Evolutionary conservation across 2,113 vertebrate species (phyloP), one percentile per base, ranked within the genome.

Genomic region (Catharus minimus): DNA sequence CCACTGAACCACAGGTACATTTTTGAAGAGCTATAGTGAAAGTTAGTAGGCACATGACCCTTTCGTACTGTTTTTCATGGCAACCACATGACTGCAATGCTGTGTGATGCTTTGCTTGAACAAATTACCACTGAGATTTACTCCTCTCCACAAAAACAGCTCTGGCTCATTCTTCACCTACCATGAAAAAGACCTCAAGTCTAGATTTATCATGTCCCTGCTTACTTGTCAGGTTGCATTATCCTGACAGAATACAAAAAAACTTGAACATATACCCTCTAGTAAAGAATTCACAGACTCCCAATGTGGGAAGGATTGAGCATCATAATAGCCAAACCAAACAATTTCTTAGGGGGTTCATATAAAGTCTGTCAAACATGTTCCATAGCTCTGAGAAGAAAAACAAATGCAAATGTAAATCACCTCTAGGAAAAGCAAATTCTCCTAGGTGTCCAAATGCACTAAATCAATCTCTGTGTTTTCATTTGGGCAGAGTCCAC

Each of bases 351-450:
- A 44, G 46, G 65, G 73, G 21, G 7, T 76, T 77, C 58, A 23
- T 53, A 66, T 58, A 11, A 32, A 84, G 55, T 43, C 81, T 85
- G 65, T 74, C 17, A 69, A 89, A 82, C 55, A 47, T 8, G 38
- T 75, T 81, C 33, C 47, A 50, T 33, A 73, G 67, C 69, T 88
- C 69, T 77, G 52, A 95, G 87, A 92, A 95, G n/a, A 82, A 75
- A 84, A 92, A 80, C 55, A 82, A 92, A 96, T 90, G 71, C 71
- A 95, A 94, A 92, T 76, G 44, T 55, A 76, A 92, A 67, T 43
- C 79, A 87, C 61, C 61, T 83, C 75, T 82, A 82, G 90, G 94
- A 90, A 87, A 69, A 9, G 1, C 66, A 90, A 66, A 32, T 84
- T 90, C 68, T 92, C 83, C 56, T 79, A 84, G 36, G 50, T 92